Base-by-base conservation (phyloP, 37 sponge, comb jelly and placozoan species). In the Corticium candelabrum region DNA sequence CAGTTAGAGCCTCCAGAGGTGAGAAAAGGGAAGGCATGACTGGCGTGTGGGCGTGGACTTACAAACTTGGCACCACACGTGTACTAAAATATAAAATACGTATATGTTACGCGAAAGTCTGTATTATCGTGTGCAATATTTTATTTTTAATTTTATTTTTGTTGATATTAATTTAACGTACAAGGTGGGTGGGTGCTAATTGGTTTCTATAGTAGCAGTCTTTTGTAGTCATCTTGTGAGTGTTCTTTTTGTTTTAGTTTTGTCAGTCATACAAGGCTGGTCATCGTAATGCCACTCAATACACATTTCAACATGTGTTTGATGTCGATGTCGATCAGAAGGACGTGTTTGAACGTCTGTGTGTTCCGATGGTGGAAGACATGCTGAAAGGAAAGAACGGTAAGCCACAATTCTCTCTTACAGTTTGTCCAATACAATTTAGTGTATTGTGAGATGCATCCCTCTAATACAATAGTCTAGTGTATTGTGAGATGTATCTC, bases 361-460 rank as follows among this genome's bases (percentile, higher is more conserved):
- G 86, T 15, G 74, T 89, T 31, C 99, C 99, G 7, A 85, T 97
- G n/a, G 88, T 94, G 15, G 85, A 87, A 39, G 92, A 94, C 69
- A 69, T 94, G 32, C 77, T 97, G 0, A 82, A 81, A 38, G 94
- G 94, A 15, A 94, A 89, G 73, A 91, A 97, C 68, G 94, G 88
- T 87, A 38, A 75, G 84, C 7, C n/a, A 30, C 37, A 3, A 29
- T 32, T 21, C 76, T 75, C 3, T 21, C 39, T 35, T 29, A 11
- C 37, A 34, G 35, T 33, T 4, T 68, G 32, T 57, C 72, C 40
- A 36, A 33, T 79, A 15, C 41, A 21, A n/a, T n/a, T n/a, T n/a
- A n/a, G n/a, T n/a, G n/a, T n/a, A n/a, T n/a, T n/a, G n/a, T n/a
- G n/a, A n/a, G n/a, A n/a, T n/a, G n/a, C n/a, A n/a, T n/a, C n/a